Evolutionary conservation across 2,888 invertebrate species (phyloP).

Genomic region (Sphinx pinastri): DNA sequence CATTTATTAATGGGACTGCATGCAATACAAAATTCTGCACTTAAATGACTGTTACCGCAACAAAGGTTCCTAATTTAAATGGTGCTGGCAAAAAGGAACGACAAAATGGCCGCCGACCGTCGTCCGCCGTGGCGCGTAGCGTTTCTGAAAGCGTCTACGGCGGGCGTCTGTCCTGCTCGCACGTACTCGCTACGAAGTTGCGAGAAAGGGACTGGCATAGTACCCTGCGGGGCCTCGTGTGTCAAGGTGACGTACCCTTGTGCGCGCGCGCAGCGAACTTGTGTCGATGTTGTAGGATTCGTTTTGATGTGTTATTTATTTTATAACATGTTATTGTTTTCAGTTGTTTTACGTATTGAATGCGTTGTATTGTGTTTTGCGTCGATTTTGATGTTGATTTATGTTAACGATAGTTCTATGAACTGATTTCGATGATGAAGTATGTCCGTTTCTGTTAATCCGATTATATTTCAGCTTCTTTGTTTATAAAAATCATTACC

Average conservation of each 20-base stretch:
- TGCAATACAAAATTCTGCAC: not conserved
- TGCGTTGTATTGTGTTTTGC: not conserved
- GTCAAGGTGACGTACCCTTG: conserved; percentile 80
- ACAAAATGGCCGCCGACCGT: conserved; percentile 72
- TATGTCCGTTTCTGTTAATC: not conserved
- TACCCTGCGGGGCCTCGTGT: conserved; percentile 73
- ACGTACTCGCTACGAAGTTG: conserved; percentile 57
- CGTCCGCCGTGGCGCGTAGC: conserved; percentile 65
- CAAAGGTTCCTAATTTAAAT: conserved; percentile 24
- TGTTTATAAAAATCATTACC: not conserved
- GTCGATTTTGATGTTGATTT: not conserved
- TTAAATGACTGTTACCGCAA: not conserved
- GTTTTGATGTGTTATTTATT: conserved; percentile 7
- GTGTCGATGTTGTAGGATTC: conserved; percentile 36
- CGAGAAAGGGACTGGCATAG: conserved; percentile 56
- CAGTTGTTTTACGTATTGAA: conserved; percentile 7
- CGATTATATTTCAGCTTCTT: not conserved
- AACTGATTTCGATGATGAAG: not conserved
- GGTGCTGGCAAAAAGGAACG: conserved; percentile 56
- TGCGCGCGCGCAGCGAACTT: conserved; percentile 42
- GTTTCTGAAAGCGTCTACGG: conserved; percentile 82
- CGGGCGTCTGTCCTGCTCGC: conserved; percentile 58
- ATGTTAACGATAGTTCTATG: not conserved
- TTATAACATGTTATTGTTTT: conserved; percentile 12
- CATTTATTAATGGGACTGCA: too few relatives aligned